phyloP scores from a whole-genome alignment of 2,113 vertebrate species.

The Pelodiscus sinensis region DNA sequence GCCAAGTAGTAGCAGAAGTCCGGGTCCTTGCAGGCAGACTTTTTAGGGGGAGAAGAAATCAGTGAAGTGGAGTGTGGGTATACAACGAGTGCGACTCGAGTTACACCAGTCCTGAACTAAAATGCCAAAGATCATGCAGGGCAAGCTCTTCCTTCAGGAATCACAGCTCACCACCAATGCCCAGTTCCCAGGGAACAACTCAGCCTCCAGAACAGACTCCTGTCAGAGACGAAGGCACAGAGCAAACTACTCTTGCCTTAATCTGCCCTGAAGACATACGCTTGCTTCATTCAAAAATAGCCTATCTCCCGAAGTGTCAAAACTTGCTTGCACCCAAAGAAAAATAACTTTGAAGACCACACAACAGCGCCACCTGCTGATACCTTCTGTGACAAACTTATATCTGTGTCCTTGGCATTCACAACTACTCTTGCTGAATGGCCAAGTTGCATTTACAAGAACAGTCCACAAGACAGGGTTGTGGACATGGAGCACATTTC shows the following conservation, averaged over 20 bases:
- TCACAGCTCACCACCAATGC: not conserved
- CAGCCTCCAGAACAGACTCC: not conserved
- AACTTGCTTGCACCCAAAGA: not conserved
- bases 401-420: not conserved
- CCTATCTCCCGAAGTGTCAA: not conserved
- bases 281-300: not conserved
- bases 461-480: not conserved
- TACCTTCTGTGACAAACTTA: not conserved
- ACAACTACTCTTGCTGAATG: not conserved
- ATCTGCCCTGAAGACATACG: not conserved
- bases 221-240: not conserved
- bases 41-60: not conserved
- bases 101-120: not conserved
- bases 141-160: not conserved
- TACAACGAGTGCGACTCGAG: not conserved
- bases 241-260: not conserved
- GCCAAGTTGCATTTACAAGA: not conserved
- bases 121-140: not conserved
- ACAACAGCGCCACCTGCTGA: not conserved
- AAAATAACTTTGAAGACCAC: not conserved
- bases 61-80: not conserved
- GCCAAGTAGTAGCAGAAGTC: not conserved
- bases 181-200: not conserved
- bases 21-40: not conserved
- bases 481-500: not conserved